Evolutionary conservation across 2,113 vertebrate species (phyloP), one percentile per base, ranked within the genome.

Genomic region (Rhodinocichla rosea): DNA sequence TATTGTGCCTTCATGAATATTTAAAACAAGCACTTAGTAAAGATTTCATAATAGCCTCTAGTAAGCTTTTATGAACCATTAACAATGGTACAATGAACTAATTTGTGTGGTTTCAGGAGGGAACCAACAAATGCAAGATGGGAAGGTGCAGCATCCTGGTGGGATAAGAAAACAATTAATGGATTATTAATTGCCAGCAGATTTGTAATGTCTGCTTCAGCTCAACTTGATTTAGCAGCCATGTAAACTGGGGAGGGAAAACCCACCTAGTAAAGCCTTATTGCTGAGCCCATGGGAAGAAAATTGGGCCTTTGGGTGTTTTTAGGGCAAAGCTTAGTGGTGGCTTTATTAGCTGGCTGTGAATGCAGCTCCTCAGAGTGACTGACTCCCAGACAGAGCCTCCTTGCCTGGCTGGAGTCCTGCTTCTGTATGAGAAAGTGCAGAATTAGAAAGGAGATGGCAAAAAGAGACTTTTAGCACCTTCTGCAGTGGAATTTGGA

Each of bases 1-100:
- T 97, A 90, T 82, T 94, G 92, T 96, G 82, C 74, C 86, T 93
- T 95, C 92, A 97, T 98, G 95, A 98, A 97, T 98, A 91, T 98
- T 97, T 97, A 94, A 97, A 92, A 7, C 17, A 92, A 86, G 84
- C 90, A 95, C 97, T 97, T 92, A 83, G 70, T 90, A 93, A 97
- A 85, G 95, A 87, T 93, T 90, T 96, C 80, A 45, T 96, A 97
- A 96, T 97, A 91, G 83, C 91, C 68, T 96, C 77, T 90, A 76
- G 63, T 96, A 97, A 94, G 94, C 95, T 94, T 93, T 94, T 96
- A 81, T 95, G 80, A 96, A 30, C 93, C 95, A 92, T 94, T 93
- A 93, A 88, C 77, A 56, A 42, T 83, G 83, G 44, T 53, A 83
- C 62, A 52, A 95, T 90, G 94, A 96, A 94, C 76, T 79, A 81